Evolutionary conservation across 2,888 invertebrate species (phyloP).

Genomic region (Erynnis tages): DNA sequence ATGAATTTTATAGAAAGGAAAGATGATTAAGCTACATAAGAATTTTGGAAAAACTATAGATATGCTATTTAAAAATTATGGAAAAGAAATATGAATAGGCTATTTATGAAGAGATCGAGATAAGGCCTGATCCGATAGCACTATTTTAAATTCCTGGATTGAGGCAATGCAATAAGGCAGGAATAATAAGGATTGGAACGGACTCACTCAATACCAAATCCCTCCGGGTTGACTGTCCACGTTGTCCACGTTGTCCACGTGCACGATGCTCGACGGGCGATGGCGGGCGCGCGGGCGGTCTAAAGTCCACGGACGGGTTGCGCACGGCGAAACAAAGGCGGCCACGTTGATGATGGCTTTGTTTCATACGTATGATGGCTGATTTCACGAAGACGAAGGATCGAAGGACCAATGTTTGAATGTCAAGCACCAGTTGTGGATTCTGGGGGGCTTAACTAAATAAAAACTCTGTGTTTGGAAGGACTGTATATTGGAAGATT

Average conservation of each 20-base stretch:
- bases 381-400: no score
- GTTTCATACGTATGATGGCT: no score
- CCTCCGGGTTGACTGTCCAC: not conserved
- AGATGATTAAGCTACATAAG: no score
- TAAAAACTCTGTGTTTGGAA: no score
- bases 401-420: no score
- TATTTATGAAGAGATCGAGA: slow-evolving; percentile 4
- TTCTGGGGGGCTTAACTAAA: no score
- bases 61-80: not conserved
- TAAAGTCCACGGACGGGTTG: not conserved
- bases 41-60: no score
- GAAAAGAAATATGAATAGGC: not conserved
- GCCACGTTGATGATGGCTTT: no score
- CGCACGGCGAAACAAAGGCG: not conserved
- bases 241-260: not conserved
- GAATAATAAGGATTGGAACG: slow-evolving; percentile 10
- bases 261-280: not conserved
- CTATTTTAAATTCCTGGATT: slow-evolving; percentile 3
- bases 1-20: no score
- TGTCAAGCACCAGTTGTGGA: no score
- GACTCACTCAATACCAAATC: slow-evolving; percentile 1
- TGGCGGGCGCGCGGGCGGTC: not conserved
- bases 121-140: slow-evolving; percentile 1
- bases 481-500: no score
- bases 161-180: not conserved